Base-by-base conservation (phyloP, 2,888 invertebrate genomes). In the Polyommatus iphigenia region DNA sequence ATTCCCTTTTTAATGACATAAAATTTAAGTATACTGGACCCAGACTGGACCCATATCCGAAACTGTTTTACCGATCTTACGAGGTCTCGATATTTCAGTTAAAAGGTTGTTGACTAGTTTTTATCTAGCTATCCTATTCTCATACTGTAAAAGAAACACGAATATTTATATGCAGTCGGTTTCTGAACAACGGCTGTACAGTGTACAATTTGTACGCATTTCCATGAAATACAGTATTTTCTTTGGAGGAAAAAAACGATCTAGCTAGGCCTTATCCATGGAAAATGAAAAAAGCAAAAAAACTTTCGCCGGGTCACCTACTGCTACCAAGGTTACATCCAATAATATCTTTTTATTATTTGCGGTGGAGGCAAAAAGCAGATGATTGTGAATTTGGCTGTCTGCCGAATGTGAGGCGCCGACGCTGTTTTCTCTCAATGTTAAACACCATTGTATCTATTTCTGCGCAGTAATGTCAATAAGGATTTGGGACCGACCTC, bases 361-460 rank as follows among this genome's bases (percentile, higher is more conserved):
- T 67, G 62, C 15, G 62, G 24, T 67, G 15, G 67, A 15, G 6
- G 29, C 29, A 29, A 67, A 67, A 67, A 67, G 67, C 29, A 7
- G 32, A 67, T 67, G 29, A 67, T 67, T 32, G 29, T 32, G 29
- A 67, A 67, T 67, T 67, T 67, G 67, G 67, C 67, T 6, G 29
- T 5, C 67, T 67, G 67, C 67, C 67, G 29, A 67, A 15, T 67
- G 67, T 15, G 67, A 32, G 67, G 67, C 67, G 67, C 29, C 67
- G 67, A 67, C 18, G 18, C 29, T 32, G 62, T 62, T 32, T 20
- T 29, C 29, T 32, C 29, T 67, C 67, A 67, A 67, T 67, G 29
- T 32, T 67, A 67, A 24, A 62, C 62, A 29, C 29, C 67, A 18
- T 67, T 67, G 15, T 67, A 18, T 67, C 67, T 67, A 67, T 67